Evolutionary conservation across 64 coral and sea anemone genomes (phyloP).

Genomic region (Pachyseris speciosa): DNA sequence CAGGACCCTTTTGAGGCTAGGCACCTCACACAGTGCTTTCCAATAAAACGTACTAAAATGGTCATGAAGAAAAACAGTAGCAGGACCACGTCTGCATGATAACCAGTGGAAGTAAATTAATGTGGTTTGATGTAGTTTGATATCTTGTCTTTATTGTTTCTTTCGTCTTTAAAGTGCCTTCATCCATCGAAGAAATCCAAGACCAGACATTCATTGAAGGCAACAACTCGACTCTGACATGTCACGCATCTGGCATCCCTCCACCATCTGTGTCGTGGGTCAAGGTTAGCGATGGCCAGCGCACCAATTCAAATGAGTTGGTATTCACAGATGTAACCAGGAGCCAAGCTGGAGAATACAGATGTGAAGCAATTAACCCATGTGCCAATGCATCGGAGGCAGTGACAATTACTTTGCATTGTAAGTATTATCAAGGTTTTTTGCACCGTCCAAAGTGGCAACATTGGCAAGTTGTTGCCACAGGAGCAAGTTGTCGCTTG

Average conservation of each 20-base stretch:
- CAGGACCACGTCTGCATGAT: too few relatives aligned
- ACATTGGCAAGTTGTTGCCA: too few relatives aligned
- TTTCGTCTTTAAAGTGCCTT: not conserved
- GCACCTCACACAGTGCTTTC: too few relatives aligned
- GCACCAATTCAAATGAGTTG: not conserved
- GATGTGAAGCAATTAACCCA: constrained; percentile 19
- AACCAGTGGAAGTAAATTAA: too few relatives aligned
- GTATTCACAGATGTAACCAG: not conserved
- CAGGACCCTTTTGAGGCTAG: too few relatives aligned
- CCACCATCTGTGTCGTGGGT: not conserved
- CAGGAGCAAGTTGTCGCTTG: too few relatives aligned
- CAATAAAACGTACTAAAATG: too few relatives aligned
- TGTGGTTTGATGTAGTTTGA: too few relatives aligned
- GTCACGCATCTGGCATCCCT: not conserved
- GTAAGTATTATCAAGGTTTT: not conserved
- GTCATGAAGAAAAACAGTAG: too few relatives aligned
- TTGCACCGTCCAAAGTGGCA: too few relatives aligned
- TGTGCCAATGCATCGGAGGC: not conserved
- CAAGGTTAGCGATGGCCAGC: not conserved
- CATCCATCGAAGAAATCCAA: not conserved
- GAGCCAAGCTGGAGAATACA: not conserved
- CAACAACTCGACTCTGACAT: not conserved
- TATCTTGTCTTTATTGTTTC: too few relatives aligned
- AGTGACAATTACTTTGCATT: not conserved
- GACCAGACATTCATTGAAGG: not conserved